Base-by-base conservation (phyloP, 2,888 invertebrate species). In the Hirudinaria manillensis region DNA sequence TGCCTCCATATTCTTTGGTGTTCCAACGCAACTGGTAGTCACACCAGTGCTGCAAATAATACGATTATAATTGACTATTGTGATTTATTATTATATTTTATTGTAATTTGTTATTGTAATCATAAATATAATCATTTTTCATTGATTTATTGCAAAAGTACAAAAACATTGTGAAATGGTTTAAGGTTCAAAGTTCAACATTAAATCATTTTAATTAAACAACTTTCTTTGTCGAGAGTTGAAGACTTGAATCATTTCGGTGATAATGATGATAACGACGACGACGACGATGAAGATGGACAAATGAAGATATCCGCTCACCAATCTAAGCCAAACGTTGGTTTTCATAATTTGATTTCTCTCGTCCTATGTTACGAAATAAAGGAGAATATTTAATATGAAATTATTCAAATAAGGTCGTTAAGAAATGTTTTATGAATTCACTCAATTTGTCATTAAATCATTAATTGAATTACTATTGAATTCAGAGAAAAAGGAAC, bases 301-400 rank as follows among this genome's bases (percentile, higher is more conserved):
- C 36, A 36, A 36, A 36, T 36, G 3, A 45, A 6, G 45, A 45
- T 1, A 45, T 45, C 45, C 45, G 61, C 71, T 72, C 29, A 76
- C 72, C 67, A 76, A 56, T 76, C 73, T 13, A 3, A 76, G 38
- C 76, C 73, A 76, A 27, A 76, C 73, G 32, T 76, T 73, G 3
- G 76, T 56, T 51, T 76, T 76, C 76, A 76, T 76, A 21, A 76
- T 76, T 29, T 76, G 76, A n/a, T 76, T 76, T 51, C 70, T 61
- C 34, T 76, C 76, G n/a, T 76, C 76, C 72, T 76, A n/a, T n/a
- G 65, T 29, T 70, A 19, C 3, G 6, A 38, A 24, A 45, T 32
- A 70, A 32, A 13, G 13, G 13, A 10, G 24, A 66, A 66, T 66
- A 66, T 13, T 16, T 27, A 66, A 66, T 66, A 66, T 24, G 32